phyloP scores from a whole-genome alignment of 2,888 invertebrate genomes.

The Lypha dubia region DNA sequence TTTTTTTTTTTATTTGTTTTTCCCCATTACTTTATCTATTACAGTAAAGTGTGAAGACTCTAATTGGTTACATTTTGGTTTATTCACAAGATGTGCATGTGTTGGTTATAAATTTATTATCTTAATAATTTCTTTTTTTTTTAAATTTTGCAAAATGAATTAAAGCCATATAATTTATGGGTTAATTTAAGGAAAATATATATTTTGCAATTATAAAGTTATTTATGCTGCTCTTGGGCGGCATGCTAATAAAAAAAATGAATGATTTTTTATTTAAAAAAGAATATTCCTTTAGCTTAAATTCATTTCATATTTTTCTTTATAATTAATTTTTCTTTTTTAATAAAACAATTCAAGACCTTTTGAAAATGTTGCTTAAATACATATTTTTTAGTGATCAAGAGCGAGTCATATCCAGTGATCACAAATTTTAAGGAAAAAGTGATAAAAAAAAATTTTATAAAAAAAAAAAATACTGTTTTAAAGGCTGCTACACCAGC shows the following conservation, averaged over 20 bases:
- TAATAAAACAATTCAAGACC: too few relatives aligned
- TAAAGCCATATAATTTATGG: slow-evolving; percentile 47
- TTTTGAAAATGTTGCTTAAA: too few relatives aligned
- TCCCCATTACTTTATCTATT: slow-evolving; percentile 41
- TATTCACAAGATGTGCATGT: slow-evolving; percentile 37
- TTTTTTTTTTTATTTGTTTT: not conserved
- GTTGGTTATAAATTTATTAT: slow-evolving; percentile 66
- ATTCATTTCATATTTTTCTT: too few relatives aligned
- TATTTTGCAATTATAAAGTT: slow-evolving; percentile 45
- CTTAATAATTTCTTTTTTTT: slow-evolving; percentile 54
- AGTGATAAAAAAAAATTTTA: too few relatives aligned
- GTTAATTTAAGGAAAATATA: slow-evolving; percentile 6
- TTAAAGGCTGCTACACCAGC: too few relatives aligned
- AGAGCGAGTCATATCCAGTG: too few relatives aligned
- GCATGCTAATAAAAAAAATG: not conserved
- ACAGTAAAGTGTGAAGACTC: slow-evolving; percentile 46
- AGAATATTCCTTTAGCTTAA: too few relatives aligned
- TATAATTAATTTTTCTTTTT: too few relatives aligned
- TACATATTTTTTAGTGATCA: too few relatives aligned
- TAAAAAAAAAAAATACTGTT: too few relatives aligned
- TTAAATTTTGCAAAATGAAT: slow-evolving; percentile 33
- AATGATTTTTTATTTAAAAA: not conserved
- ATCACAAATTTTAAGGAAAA: too few relatives aligned
- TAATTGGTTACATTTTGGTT: slow-evolving; percentile 62
- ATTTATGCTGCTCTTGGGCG: slow-evolving; percentile 11